Base-by-base conservation (phyloP, 2,113 vertebrate genomes). In the Pelobates fuscus region DNA sequence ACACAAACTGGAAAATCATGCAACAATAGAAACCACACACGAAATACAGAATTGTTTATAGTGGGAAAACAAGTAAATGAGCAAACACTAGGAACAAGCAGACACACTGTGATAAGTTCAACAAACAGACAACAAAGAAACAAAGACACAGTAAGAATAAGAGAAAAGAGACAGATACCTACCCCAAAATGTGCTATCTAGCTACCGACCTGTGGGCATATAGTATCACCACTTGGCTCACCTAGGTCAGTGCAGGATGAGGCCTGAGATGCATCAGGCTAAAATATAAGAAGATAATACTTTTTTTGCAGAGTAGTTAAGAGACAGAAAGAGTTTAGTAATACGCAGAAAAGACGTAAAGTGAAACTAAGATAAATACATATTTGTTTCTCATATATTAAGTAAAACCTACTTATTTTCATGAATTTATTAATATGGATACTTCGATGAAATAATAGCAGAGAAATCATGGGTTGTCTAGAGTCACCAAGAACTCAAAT, bases 171-270 rank as follows among this genome's bases (percentile, higher is more conserved):
- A 89, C 85, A 88, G 91, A 91, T 96, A 98, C 96, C 95, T 98
- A 98, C 96, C 96, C 92, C 92, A 92, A 94, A 93, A 94, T 94
- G 92, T 71, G 92, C 95, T 96, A 94, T 98, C 95, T 99, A 99
- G 96, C 97, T 99, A 93, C 94, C 94, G 92, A 96, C 94, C 94
- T 98, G 93, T 88, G 95, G 95, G 94, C 93, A 95, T 95, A 93
- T 90, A 91, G 93, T 93, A 88, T 96, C 95, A 87, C 92, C 92
- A 91, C 89, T 89, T 87, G 95, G 92, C 86, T 96, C 96, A 86
- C 93, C 93, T 84, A 89, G 91, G 89, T 98, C 96, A 90, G 93
- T 95, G 92, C 91, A 94, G 90, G 95, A 94, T 85, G 95, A 96
- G 84, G 95, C 96, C 93, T 96, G 96, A 91, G 95, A 92, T 84